Conservation (phyloP, 2,113 vertebrate species). For the Arvicanthis niloticus region DNA sequence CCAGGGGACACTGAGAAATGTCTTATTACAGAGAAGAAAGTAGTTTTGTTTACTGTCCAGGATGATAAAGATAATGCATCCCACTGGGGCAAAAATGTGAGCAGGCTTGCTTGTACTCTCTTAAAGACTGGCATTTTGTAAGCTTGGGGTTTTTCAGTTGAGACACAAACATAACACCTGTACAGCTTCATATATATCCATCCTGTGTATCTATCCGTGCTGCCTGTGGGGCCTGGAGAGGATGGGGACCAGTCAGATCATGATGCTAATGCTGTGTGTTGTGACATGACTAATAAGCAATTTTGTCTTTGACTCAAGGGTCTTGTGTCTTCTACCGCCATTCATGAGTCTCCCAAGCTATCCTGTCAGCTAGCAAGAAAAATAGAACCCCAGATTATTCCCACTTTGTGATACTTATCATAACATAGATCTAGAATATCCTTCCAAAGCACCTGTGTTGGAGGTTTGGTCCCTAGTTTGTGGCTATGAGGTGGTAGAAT, state of each 20-base stretch:
- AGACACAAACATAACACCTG: not conserved
- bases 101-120: not conserved
- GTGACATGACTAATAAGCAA: not conserved
- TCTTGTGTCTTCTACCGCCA: not conserved
- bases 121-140: not conserved
- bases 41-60: not conserved
- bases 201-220: not conserved
- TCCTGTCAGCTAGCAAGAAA: not conserved
- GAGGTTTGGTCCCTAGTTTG: not conserved
- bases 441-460: not conserved
- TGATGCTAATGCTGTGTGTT: not conserved
- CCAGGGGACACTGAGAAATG: not conserved
- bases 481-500: not conserved
- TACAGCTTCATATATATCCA: not conserved
- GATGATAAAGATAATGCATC: slow-evolving; percentile 15
- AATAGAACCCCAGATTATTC: not conserved
- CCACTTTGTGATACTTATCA: not conserved
- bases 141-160: not conserved
- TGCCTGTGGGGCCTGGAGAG: not conserved
- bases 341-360: not conserved
- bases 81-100: slow-evolving; percentile 6
- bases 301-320: not conserved
- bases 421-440: too few species aligned
- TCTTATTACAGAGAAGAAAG: slow-evolving; percentile 15
- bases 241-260: not conserved